Conservation (phyloP, 2,888 invertebrate species). For the Spialia ferax region DNA sequence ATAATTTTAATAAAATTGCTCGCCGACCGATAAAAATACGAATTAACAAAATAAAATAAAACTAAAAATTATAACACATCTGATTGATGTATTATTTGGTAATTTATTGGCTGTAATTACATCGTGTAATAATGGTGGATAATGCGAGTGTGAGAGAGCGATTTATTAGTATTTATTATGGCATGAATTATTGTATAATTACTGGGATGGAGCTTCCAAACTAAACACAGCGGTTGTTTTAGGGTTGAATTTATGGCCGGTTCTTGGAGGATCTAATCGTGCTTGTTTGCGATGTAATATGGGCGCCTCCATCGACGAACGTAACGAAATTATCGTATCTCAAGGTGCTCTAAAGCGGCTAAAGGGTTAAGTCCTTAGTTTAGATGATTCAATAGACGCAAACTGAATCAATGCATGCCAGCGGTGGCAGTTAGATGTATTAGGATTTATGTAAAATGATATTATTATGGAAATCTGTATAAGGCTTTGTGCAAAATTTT, state of each 20-base stretch:
- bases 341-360: constrained; percentile 38
- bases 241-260: constrained; percentile 79
- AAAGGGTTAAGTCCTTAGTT: constrained; percentile 42
- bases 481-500: not conserved
- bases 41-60: constrained; percentile 65
- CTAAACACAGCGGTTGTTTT: constrained; percentile 83
- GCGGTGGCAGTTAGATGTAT: constrained; percentile 17
- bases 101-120: constrained; percentile 86
- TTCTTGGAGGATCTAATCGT: constrained; percentile 80
- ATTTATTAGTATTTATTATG: constrained; percentile 87
- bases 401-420: constrained; percentile 33
- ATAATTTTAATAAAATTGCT: constrained; percentile 86
- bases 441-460: not conserved
- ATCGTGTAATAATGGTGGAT: constrained; percentile 84
- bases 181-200: constrained; percentile 87
- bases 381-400: constrained; percentile 39
- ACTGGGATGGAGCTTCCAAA: constrained; percentile 82
- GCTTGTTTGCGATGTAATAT: constrained; percentile 64
- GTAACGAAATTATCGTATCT: constrained; percentile 40
- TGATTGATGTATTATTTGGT: constrained; percentile 87
- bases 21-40: constrained; percentile 65
- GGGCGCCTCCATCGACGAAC: constrained; percentile 44
- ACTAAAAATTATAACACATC: constrained; percentile 85
- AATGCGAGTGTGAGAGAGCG: constrained; percentile 76
- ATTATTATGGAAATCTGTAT: not conserved